Conservation (phyloP, 2,113 vertebrate species). For the Equus quagga region DNA sequence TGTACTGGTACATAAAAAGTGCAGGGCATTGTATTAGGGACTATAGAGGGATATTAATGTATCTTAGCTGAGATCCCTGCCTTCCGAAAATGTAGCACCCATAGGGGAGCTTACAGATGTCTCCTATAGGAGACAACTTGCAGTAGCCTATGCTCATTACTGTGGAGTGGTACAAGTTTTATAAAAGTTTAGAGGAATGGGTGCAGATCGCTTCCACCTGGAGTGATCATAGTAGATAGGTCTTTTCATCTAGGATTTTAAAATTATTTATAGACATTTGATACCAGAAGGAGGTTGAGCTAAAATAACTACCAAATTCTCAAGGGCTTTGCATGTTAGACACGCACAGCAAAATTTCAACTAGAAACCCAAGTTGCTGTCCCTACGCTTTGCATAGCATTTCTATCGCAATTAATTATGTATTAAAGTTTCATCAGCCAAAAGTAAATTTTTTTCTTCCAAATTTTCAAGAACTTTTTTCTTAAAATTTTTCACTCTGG, state of each 20-base stretch:
- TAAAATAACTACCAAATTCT: slow-evolving; percentile 58
- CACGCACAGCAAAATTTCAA: not conserved
- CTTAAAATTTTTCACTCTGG: slow-evolving; percentile 24
- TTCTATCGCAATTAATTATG: not conserved
- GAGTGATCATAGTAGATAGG: not conserved
- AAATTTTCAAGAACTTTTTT: slow-evolving; percentile 41
- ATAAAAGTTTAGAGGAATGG: not conserved
- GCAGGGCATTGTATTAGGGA: not conserved
- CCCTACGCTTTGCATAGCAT: slow-evolving; percentile 21
- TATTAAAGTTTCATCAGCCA: slow-evolving; percentile 39
- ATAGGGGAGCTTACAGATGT: not conserved
- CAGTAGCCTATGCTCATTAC: not conserved
- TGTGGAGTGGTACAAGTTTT: not conserved
- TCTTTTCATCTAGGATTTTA: slow-evolving; percentile 39
- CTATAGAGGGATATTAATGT: not conserved
- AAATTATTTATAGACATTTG: slow-evolving; percentile 60
- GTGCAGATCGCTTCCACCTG: slow-evolving; percentile 6
- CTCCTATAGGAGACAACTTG: not conserved
- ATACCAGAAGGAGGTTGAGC: not conserved
- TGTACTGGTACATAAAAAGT: slow-evolving; percentile 22
- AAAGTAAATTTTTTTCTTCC: not conserved
- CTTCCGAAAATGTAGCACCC: slow-evolving; percentile 16
- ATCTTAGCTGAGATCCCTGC: slow-evolving; percentile 10
- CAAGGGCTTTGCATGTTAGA: not conserved
- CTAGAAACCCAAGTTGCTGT: not conserved